Evolutionary conservation across 2,797 vertebrate genomes (phyloP).

Genomic region (Erpetoichthys calabaricus): DNA sequence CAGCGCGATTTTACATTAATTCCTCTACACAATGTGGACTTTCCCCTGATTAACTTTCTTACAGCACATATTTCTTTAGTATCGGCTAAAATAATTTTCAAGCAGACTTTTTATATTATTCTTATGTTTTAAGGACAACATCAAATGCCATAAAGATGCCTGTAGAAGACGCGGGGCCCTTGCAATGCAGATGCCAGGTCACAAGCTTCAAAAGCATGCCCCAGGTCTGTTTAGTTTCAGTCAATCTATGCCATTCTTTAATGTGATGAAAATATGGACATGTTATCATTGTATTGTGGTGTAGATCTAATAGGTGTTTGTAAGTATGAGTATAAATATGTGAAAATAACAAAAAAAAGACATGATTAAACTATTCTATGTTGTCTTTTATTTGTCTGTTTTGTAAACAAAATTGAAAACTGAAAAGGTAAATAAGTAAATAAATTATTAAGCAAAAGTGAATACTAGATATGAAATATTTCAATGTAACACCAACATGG

Average conservation of each 20-base stretch:
- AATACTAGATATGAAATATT: conserved; percentile 40
- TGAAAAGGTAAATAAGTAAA: conserved; percentile 39
- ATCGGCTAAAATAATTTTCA: too few species aligned
- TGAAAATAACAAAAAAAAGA: conserved; percentile 46
- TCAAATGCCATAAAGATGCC: too few species aligned
- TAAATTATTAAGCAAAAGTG: conserved; percentile 36
- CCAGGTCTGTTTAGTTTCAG: not conserved
- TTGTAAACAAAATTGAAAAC: conserved; percentile 49
- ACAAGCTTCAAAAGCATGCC: not conserved
- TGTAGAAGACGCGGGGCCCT: too few species aligned
- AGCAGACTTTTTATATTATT: too few species aligned
- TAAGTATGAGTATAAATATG: conserved; percentile 60
- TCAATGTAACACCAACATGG: conserved; percentile 44
- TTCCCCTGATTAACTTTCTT: too few species aligned
- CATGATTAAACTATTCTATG: conserved; percentile 49
- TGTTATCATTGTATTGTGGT: conserved; percentile 63
- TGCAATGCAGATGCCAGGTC: too few species aligned
- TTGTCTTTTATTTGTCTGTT: conserved; percentile 60
- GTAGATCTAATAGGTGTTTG: conserved; percentile 79
- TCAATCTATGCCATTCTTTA: not conserved
- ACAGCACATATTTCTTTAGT: too few species aligned
- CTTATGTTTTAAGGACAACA: too few species aligned
- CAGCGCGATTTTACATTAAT: too few species aligned
- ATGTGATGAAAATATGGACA: conserved; percentile 26
- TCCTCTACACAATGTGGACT: too few species aligned